A percentile compares a stretch with the other conserved stretches of the same genome.
Conservation (phyloP, 2,888 invertebrate species). For the Drosophila rellima region DNA sequence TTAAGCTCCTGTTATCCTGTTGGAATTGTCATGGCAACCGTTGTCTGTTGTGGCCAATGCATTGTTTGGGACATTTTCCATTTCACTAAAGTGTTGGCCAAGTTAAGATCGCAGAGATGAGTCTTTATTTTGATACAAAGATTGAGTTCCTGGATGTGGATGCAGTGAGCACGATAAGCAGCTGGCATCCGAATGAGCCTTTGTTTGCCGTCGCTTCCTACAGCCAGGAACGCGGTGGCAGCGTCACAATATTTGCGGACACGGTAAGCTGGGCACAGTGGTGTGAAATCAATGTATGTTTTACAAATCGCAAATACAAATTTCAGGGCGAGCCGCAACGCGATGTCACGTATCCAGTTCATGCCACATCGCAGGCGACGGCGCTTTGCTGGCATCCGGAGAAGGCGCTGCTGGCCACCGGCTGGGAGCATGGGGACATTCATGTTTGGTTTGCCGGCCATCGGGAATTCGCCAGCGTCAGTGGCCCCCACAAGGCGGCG, state of each 20-base stretch:
- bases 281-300: not conserved
- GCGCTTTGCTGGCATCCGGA: slow-evolving; percentile 96
- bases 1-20: not conserved
- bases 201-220: slow-evolving; percentile 94
- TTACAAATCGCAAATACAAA: not conserved
- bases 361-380: slow-evolving; percentile 92
- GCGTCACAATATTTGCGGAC: slow-evolving; percentile 95
- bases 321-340: slow-evolving; percentile 90
- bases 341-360: slow-evolving; percentile 91
- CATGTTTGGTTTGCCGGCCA: slow-evolving; percentile 92
- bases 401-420: slow-evolving; percentile 92
- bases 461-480: slow-evolving; percentile 89
- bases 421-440: slow-evolving; percentile 97
- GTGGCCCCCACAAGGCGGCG: slow-evolving; percentile 89
- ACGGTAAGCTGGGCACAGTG: slow-evolving; percentile 87
- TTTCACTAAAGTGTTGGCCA: not conserved
- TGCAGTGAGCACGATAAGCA: slow-evolving; percentile 92
- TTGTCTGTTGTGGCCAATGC: slow-evolving; percentile 55
- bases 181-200: slow-evolving; percentile 93
- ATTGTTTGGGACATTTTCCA: slow-evolving; percentile 14
- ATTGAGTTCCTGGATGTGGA: slow-evolving; percentile 91
- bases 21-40: slow-evolving; percentile 42
- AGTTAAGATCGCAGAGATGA: slow-evolving; percentile 87
- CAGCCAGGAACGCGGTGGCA: slow-evolving; percentile 95
- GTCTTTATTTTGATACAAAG: slow-evolving; percentile 93